phyloP scores from a whole-genome alignment of 2,113 vertebrate genomes.

The Thamnophis sirtalis region DNA sequence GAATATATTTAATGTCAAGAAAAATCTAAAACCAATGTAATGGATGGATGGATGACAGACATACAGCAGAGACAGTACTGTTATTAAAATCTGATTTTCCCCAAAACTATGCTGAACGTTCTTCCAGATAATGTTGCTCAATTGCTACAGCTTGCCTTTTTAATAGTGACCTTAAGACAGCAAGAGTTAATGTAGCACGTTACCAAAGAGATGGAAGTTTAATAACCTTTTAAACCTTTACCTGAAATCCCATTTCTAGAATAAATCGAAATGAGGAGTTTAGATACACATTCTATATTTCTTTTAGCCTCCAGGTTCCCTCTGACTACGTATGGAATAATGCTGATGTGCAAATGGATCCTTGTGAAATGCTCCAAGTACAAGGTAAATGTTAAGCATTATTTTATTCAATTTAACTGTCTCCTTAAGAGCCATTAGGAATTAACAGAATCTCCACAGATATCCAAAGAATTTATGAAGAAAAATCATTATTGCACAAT shows the following conservation, averaged over 20 bases:
- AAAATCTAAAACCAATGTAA: background rate
- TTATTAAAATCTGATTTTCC: background rate
- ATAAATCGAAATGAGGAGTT: background rate
- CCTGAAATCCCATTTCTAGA: background rate
- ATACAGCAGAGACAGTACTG: background rate
- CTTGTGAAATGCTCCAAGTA: background rate
- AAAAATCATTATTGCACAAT: background rate
- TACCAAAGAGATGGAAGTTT: background rate
- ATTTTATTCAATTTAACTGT: background rate
- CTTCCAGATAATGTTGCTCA: background rate
- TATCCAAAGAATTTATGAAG: background rate
- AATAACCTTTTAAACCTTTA: background rate
- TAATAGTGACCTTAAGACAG: background rate
- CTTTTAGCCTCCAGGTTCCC: background rate
- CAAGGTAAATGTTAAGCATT: background rate
- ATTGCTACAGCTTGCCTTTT: background rate
- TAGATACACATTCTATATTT: background rate
- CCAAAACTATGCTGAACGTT: background rate
- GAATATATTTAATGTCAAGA: background rate
- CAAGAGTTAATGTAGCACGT: background rate
- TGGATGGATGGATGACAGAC: background rate
- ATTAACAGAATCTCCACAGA: background rate
- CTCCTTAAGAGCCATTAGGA: background rate
- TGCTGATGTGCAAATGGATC: background rate
- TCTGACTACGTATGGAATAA: background rate